Evolutionary conservation across 2,113 vertebrate genomes (phyloP).

Genomic region (Arvicanthis niloticus): DNA sequence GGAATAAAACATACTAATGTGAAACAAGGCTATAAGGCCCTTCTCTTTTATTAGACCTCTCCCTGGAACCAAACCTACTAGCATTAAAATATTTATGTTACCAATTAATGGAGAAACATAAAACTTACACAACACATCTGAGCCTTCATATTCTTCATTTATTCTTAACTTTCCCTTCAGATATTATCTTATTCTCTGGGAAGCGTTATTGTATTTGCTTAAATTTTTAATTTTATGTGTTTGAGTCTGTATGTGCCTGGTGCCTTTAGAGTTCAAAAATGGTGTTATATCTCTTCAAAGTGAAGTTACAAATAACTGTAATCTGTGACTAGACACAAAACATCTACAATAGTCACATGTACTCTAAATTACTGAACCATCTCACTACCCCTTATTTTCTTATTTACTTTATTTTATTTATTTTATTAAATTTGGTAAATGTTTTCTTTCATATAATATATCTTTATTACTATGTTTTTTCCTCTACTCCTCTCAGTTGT

Average conservation of each 20-base stretch:
- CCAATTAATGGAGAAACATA: not conserved
- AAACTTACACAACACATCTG: not conserved
- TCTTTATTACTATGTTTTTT: not conserved
- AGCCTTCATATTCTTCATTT: not conserved
- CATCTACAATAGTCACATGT: not conserved
- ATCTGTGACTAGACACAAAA: not conserved
- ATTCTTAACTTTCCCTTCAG: not conserved
- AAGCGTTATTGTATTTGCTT: not conserved
- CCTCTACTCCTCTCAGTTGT: not conserved
- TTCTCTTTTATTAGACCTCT: not conserved
- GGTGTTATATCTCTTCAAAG: not conserved
- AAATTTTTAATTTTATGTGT: not conserved
- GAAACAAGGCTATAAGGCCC: not conserved
- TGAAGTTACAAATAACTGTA: not conserved
- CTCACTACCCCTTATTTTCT: not conserved
- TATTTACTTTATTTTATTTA: too few species aligned
- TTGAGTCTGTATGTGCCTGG: not conserved
- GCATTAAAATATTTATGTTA: not conserved
- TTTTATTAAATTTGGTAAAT: not conserved
- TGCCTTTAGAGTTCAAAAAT: not conserved
- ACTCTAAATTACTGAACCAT: not conserved
- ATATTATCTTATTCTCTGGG: not conserved
- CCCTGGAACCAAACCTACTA: not conserved
- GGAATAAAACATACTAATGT: not conserved
- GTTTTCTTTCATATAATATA: not conserved